Evolutionary conservation across 2,797 vertebrate species (phyloP).

Genomic region (Notoglanidium macrostoma): DNA sequence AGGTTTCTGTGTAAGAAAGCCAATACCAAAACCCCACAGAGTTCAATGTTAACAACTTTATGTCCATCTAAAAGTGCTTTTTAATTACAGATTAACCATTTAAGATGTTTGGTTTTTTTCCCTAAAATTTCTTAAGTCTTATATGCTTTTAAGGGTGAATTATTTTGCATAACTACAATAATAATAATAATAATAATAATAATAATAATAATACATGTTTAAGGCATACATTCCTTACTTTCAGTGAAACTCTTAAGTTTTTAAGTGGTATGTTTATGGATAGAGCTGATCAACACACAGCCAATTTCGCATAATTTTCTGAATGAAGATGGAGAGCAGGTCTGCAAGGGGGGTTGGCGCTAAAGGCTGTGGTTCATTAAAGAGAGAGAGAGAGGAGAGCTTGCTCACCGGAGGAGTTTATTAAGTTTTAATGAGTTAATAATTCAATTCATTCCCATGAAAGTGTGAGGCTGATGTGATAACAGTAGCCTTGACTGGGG

Average conservation of each 20-base stretch:
- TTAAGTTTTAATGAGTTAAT: conserved; percentile 63
- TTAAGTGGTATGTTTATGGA: conserved; percentile 23
- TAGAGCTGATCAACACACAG: not conserved
- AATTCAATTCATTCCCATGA: conserved; percentile 59
- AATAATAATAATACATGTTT: not conserved
- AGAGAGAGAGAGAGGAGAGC: conserved; percentile 11
- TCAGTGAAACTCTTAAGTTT: not conserved
- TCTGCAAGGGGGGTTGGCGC: conserved; percentile 26
- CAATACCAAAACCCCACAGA: conserved; percentile 30
- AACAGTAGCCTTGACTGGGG: conserved; percentile 51
- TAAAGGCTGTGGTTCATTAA: conserved; percentile 31
- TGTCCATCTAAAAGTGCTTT: not conserved
- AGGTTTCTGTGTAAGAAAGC: conserved; percentile 29
- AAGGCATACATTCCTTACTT: not conserved
- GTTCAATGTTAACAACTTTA: not conserved
- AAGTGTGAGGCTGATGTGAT: conserved; percentile 40
- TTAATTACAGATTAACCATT: conserved; percentile 36
- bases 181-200: not conserved
- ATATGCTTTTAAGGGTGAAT: not conserved
- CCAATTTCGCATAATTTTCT: conserved; percentile 5
- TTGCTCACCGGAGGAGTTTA: conserved; percentile 53
- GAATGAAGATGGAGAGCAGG: conserved; percentile 48
- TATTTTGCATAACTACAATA: not conserved
- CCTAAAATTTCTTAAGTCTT: not conserved
- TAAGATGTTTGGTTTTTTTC: conserved; percentile 1